phyloP scores from a whole-genome alignment of 2,888 invertebrate genomes.

The Scaptomyza parva region DNA sequence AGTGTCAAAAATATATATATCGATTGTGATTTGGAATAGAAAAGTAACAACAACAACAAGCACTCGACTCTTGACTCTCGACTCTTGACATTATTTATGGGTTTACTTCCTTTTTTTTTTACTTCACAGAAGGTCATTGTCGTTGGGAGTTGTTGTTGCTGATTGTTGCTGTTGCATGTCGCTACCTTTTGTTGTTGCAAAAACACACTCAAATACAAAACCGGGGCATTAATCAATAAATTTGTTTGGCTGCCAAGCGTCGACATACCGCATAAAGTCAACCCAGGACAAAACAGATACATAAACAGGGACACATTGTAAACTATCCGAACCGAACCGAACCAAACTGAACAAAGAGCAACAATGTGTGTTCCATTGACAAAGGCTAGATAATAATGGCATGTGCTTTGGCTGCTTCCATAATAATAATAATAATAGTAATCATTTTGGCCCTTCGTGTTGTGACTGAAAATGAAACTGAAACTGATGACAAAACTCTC shows the following conservation, averaged over 20 bases:
- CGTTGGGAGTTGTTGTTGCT: conserved; percentile 45
- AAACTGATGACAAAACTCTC: conserved; percentile 57
- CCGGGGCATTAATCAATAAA: conserved; percentile 83
- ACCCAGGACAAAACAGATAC: conserved; percentile 25
- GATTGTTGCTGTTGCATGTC: conserved; percentile 21
- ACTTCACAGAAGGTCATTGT: conserved; percentile 30
- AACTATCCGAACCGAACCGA: no score
- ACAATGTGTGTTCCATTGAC: conserved; percentile 51
- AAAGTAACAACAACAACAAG: conserved; percentile 7
- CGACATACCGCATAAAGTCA: conserved; percentile 66
- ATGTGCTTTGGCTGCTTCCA: conserved; percentile 45
- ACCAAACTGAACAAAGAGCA: conserved; percentile 64
- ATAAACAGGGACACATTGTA: conserved; percentile 48
- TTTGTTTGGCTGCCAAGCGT: conserved; percentile 80
- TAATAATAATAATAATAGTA: conserved; percentile 23
- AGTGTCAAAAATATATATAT: conserved; percentile 27
- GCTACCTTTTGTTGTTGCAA: conserved; percentile 45
- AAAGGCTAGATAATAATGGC: conserved; percentile 54
- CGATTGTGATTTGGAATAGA: conserved; percentile 42
- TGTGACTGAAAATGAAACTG: conserved; percentile 65
- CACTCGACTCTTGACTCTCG: conserved; percentile 23
- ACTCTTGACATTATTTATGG: conserved; percentile 63
- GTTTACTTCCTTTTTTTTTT: conserved; percentile 43
- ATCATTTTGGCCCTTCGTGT: conserved; percentile 65
- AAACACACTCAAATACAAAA: conserved; percentile 20